phyloP scores from a whole-genome alignment of 92 coral and sea anemone species.

The Scolanthus callimorphus region DNA sequence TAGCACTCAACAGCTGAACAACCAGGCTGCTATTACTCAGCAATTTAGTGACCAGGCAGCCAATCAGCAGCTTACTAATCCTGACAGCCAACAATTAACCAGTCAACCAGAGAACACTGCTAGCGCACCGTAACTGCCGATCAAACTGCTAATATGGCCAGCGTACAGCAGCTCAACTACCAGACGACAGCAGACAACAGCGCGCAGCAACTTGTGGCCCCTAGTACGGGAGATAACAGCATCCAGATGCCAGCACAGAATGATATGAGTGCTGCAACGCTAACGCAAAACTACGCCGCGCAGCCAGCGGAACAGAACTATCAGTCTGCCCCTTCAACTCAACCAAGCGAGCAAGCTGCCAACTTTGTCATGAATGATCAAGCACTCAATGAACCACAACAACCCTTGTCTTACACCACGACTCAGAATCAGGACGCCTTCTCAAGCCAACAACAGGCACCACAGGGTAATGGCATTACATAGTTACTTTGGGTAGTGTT shows the following conservation, averaged over 20 bases:
- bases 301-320: not conserved
- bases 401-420: not conserved
- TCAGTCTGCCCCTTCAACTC: not conserved
- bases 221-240: too few relatives aligned
- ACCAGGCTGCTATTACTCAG: not conserved
- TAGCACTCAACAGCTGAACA: not conserved
- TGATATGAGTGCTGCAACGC: not conserved
- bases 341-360: not conserved
- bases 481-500: too few relatives aligned
- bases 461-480: not conserved
- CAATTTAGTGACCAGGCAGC: conserved; percentile 5
- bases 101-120: too few relatives aligned
- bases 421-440: not conserved
- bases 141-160: too few relatives aligned
- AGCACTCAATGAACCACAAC: not conserved
- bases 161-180: too few relatives aligned
- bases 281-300: not conserved
- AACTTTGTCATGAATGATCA: too few relatives aligned
- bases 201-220: too few relatives aligned
- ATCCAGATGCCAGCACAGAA: too few relatives aligned
- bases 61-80: too few relatives aligned
- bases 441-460: not conserved
- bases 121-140: too few relatives aligned
- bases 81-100: too few relatives aligned
- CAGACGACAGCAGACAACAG: too few relatives aligned